Percentiles rank a stretch among this genome's conserved stretches.
phyloP scores from a whole-genome alignment of 2,888 invertebrate species.

The Dolomedes plantarius region DNA sequence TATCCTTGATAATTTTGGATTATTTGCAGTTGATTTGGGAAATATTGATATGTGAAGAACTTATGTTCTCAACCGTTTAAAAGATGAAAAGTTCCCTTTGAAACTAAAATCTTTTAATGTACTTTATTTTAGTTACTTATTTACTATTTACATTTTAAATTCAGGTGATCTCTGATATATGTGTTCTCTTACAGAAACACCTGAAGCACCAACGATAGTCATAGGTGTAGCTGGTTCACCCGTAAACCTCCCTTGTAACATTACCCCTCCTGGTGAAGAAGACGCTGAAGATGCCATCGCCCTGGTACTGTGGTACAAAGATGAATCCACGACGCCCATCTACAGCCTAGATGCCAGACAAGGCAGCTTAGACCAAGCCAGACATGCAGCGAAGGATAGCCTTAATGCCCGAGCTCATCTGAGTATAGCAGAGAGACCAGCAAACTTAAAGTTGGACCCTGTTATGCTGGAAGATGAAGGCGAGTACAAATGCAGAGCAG shows the following conservation, averaged over 20 bases:
- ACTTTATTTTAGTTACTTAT: too few species aligned
- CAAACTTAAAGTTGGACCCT: slow-evolving; percentile 72
- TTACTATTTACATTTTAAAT: too few species aligned
- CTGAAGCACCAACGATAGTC: slow-evolving; percentile 71
- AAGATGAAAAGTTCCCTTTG: too few species aligned
- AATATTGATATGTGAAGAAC: too few species aligned
- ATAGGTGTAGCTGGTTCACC: slow-evolving; percentile 75
- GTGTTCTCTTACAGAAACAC: slow-evolving; percentile 46
- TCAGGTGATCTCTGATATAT: too few species aligned
- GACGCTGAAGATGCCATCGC: slow-evolving; percentile 85
- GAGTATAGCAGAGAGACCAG: slow-evolving; percentile 81
- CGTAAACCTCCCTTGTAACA: slow-evolving; percentile 92
- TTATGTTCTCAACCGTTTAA: too few species aligned
- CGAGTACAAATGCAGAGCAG: slow-evolving; percentile 91
- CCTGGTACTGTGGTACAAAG: slow-evolving; percentile 93
- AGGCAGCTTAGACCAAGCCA: slow-evolving; percentile 73
- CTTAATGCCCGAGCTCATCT: slow-evolving; percentile 92
- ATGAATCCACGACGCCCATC: slow-evolving; percentile 91
- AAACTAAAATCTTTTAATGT: too few species aligned
- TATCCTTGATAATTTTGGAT: too few species aligned
- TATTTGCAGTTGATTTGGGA: too few species aligned
- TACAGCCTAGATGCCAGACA: slow-evolving; percentile 84
- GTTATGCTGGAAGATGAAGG: slow-evolving; percentile 92
- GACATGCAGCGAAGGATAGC: slow-evolving; percentile 84
- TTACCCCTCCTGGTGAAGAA: slow-evolving; percentile 82